These are phyloP conservation scores for Bimastos eiseni DNA, from an alignment of 2,888 invertebrate species.

Conservation along the genomic window DNA sequence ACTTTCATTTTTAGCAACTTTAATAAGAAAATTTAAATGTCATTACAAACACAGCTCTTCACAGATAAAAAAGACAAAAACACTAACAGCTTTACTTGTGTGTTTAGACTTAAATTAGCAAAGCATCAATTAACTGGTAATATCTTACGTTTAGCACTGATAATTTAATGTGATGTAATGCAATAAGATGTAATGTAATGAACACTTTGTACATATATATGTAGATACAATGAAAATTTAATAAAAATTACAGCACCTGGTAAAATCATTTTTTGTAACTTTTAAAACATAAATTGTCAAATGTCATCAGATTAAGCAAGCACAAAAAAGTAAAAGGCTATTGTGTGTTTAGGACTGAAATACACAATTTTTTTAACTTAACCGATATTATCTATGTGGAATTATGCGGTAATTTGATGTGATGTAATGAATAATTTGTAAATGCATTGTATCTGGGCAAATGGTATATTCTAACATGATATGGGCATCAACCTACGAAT, in stretches of 20 bases:
- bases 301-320: not conserved
- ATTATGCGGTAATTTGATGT: not conserved
- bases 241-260: not conserved
- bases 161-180: no score
- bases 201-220: no score
- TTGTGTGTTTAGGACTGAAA: not conserved
- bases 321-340: not conserved
- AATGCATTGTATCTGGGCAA: not conserved
- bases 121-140: no score
- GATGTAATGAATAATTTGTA: not conserved
- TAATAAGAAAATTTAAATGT: no score
- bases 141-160: no score
- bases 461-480: not conserved
- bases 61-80: no score
- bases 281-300: not conserved
- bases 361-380: not conserved
- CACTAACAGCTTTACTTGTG: no score
- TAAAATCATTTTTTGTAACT: not conserved
- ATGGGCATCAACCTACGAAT: no score
- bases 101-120: not conserved
- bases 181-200: no score
- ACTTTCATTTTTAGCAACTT: no score
- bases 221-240: no score
- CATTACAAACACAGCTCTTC: no score
- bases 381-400: not conserved